Evolutionary conservation across 1,140 invertebrate species (phyloP).

Genomic region (Drosophila pallidifrons): DNA sequence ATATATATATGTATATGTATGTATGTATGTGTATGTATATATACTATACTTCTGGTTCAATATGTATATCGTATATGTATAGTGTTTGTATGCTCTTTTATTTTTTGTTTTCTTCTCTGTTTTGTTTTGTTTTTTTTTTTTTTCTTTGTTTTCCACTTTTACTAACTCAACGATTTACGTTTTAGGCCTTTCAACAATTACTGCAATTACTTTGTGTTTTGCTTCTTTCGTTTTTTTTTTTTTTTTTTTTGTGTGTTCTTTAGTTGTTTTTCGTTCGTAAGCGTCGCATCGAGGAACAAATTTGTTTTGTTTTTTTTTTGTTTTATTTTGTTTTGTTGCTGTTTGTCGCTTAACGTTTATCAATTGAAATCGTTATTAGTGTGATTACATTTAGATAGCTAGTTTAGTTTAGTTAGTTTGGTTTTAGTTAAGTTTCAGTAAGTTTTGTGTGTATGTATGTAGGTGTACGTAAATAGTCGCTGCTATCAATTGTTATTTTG

Average conservation of each 20-base stretch:
- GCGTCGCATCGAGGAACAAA: conserved; percentile 72
- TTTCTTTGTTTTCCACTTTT: conserved; percentile 17
- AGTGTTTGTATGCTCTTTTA: conserved; percentile 49
- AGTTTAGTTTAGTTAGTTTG: conserved; percentile 38
- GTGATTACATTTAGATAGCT: conserved; percentile 29
- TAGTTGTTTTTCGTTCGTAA: conserved; percentile 36
- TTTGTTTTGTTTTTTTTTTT: neutral
- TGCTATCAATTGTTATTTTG: conserved; percentile 39
- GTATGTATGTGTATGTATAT: conserved; percentile 42
- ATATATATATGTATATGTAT: conserved; percentile 42
- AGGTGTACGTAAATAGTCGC: conserved; percentile 14
- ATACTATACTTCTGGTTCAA: conserved; percentile 49
- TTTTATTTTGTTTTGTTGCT: conserved; percentile 1
- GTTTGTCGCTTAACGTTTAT: conserved; percentile 24
- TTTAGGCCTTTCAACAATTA: conserved; percentile 19
- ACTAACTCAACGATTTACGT: conserved; percentile 23
- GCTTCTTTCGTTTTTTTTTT: neutral
- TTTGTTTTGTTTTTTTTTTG: conserved; percentile 28
- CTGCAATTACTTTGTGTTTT: conserved; percentile 21
- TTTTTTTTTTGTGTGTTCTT: neutral
- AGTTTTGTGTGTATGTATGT: conserved; percentile 16
- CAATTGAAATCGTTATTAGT: conserved; percentile 47
- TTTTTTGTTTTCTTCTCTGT: neutral
- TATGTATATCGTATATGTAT: conserved; percentile 80
- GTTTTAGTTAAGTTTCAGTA: conserved; percentile 33